A percentile compares a stretch with the other conserved stretches of the same genome.
These are phyloP conservation scores for Panzeria rudis DNA, from an alignment of 2,888 invertebrate genomes.

Conservation along the genomic window DNA sequence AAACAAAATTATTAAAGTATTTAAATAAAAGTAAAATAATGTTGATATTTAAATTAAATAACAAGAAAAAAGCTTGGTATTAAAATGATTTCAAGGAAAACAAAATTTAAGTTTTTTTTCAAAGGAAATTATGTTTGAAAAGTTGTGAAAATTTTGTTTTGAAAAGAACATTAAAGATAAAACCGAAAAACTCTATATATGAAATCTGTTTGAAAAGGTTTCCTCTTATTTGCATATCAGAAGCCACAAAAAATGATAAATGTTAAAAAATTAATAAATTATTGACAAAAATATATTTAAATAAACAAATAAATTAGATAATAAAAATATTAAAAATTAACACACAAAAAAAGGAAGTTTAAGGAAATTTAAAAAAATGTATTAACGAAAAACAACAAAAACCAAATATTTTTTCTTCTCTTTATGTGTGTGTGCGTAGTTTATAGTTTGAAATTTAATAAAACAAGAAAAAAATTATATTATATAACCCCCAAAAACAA, in stretches of 20 bases:
- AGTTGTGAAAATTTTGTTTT: conserved; percentile 16
- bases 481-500: conserved; percentile 41
- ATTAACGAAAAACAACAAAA: conserved; percentile 56
- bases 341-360: conserved; percentile 41
- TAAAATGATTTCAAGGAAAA: conserved; percentile 39
- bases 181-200: conserved; percentile 53
- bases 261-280: conserved; percentile 57
- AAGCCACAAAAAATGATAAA: conserved; percentile 67
- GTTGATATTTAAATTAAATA: conserved; percentile 40
- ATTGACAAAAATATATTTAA: conserved; percentile 52
- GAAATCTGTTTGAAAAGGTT: conserved; percentile 76
- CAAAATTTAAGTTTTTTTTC: conserved; percentile 36
- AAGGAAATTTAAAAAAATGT: conserved; percentile 52
- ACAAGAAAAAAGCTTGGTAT: conserved; percentile 60
- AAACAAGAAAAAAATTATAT: conserved; percentile 37
- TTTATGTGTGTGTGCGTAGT: conserved; percentile 76
- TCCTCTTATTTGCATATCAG: conserved; percentile 77
- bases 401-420: conserved; percentile 71
- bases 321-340: conserved; percentile 64
- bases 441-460: conserved; percentile 74
- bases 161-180: conserved; percentile 21
- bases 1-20: conserved; percentile 79
- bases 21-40: conserved; percentile 64
- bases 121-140: conserved; percentile 16
- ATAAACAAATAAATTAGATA: conserved; percentile 55